phyloP scores from a whole-genome alignment of 2,888 invertebrate genomes.

The Chloroclystis v-ata region DNA sequence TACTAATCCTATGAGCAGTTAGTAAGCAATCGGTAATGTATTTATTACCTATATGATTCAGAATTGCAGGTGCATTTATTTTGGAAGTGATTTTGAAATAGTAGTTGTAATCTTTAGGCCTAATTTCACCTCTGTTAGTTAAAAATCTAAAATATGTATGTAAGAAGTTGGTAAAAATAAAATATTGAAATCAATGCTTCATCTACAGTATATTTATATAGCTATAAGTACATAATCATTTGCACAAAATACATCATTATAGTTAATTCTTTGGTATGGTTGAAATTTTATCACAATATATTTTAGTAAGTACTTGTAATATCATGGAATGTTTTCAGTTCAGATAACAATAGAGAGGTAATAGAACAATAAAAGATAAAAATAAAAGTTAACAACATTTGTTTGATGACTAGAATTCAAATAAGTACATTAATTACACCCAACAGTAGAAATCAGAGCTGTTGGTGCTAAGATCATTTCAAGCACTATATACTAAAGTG shows the following conservation, averaged over 20 bases:
- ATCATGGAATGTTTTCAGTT: conserved; percentile 35
- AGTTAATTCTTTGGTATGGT: conserved; percentile 36
- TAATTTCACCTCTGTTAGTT: no score
- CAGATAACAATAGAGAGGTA: conserved; percentile 25
- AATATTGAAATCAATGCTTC: conserved; percentile 37
- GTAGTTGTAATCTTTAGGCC: no score
- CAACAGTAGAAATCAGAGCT: no score
- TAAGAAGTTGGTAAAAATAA: conserved; percentile 33
- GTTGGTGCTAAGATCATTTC: conserved; percentile 27
- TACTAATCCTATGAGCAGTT: no score
- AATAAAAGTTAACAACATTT: conserved; percentile 28
- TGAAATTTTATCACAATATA: conserved; percentile 32
- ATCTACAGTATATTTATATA: conserved; percentile 47
- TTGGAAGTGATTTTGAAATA: no score
- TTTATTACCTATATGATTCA: no score
- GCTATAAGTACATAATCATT: conserved; percentile 28
- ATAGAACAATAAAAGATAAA: conserved; percentile 4
- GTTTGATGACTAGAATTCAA: conserved; percentile 38
- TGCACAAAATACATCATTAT: conserved; percentile 31
- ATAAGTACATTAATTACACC: not conserved
- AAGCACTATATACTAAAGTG: conserved; percentile 39
- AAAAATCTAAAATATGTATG: no score
- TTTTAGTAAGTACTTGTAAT: conserved; percentile 32
- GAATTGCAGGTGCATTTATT: no score
- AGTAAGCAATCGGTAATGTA: no score